Conservation (phyloP, 2,113 vertebrate genomes). For the Mixornis gularis region DNA sequence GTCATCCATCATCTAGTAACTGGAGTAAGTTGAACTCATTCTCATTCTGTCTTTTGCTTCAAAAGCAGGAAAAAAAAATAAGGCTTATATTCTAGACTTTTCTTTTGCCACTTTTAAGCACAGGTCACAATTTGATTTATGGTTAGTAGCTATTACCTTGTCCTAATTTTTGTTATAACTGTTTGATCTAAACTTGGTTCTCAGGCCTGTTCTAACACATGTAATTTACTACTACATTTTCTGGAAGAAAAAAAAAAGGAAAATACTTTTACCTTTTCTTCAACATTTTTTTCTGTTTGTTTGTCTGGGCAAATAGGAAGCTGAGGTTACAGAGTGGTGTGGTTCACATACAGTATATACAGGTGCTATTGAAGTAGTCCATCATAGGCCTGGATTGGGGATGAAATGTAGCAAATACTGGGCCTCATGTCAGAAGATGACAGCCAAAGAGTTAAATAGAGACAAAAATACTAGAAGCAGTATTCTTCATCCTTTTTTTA, state of each 20-base stretch:
- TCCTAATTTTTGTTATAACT: neutral
- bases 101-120: neutral
- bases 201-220: neutral
- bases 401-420: neutral
- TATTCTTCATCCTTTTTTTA: neutral
- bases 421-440: neutral
- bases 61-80: neutral
- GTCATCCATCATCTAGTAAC: neutral
- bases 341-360: neutral
- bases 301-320: neutral
- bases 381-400: neutral
- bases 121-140: neutral
- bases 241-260: rapidly evolving
- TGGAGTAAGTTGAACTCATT: neutral
- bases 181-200: neutral
- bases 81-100: neutral
- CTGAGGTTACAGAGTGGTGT: neutral
- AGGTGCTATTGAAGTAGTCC: neutral
- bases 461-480: rapidly evolving
- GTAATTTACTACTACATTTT: neutral
- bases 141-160: neutral
- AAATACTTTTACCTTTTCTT: neutral
- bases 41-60: neutral
- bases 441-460: neutral
- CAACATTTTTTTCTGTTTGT: neutral